A percentile compares a stretch with the other conserved stretches of the same genome.
These are phyloP conservation scores for Dicrurus megarhynchus DNA, from an alignment of 2,113 vertebrate genomes.

Conservation along the genomic window DNA sequence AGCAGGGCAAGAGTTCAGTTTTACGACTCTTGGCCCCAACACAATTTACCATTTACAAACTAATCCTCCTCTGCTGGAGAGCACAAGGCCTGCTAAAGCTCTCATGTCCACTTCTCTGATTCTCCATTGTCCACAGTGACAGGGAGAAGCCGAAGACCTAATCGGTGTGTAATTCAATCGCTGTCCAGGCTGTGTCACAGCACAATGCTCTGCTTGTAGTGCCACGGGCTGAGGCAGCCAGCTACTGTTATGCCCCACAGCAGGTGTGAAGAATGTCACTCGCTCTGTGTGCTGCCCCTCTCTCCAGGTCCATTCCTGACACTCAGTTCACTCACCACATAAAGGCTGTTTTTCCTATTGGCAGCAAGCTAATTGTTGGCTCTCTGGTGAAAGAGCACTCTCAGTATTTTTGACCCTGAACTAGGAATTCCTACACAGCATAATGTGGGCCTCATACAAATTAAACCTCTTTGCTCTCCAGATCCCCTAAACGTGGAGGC, in stretches of 20 bases:
- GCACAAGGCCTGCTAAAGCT: constrained; percentile 60
- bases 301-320: constrained; percentile 46
- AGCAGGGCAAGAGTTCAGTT: constrained; percentile 56
- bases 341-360: constrained; percentile 11
- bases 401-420: not conserved
- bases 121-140: constrained; percentile 65
- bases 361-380: not conserved
- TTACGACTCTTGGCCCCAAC: constrained; percentile 59
- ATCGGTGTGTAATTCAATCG: constrained; percentile 76
- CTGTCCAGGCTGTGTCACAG: constrained; percentile 60
- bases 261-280: constrained; percentile 79
- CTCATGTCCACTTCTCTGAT: constrained; percentile 68
- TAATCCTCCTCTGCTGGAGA: constrained; percentile 61
- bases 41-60: constrained; percentile 66
- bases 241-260: constrained; percentile 76
- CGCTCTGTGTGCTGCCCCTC: constrained; percentile 48
- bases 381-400: not conserved
- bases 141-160: constrained; percentile 62
- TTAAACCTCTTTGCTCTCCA: not conserved
- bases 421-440: not conserved
- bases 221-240: constrained; percentile 66
- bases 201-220: constrained; percentile 77
- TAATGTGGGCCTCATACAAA: not conserved
- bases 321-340: constrained; percentile 42
- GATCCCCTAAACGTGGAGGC: not conserved